Evolutionary conservation across 2,113 vertebrate species (phyloP), one percentile per base, ranked within the genome.

Genomic region (Larimichthys crocea): DNA sequence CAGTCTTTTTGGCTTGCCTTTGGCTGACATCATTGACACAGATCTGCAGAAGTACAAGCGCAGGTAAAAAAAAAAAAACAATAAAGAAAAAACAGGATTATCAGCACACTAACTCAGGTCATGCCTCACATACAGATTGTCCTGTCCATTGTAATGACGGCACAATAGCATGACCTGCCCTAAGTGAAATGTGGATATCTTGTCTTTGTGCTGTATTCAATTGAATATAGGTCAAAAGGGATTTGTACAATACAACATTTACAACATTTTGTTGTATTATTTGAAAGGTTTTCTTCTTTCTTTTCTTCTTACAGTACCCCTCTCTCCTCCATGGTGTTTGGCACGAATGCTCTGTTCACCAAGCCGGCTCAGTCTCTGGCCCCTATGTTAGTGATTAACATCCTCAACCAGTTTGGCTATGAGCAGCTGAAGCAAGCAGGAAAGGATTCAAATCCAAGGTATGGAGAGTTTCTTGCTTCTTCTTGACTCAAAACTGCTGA

Each of bases 241-340:
- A 40, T 40, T 40, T 40, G 35, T 40, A 40, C 35, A 40, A 40
- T 40, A 40, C 7, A 2, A 9, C 35, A 40, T 8, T 40, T 40
- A 40, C 7, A 2, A 9, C 35, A 40, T 8, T 40, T 40, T 40
- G 35, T 24, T 5, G 8, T 64, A 5, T 42, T 42, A 14, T 35
- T 61, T 26, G 3, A 44, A 9, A 24, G 16, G 11, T 19, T 24
- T 29, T 26, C 26, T 26, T 26, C 26, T 26, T 26, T 26, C 26
- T 26, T 26, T 26, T 26, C 4, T 42, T 55, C 2, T 52, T 42
- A 35, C 46, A 98, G 97, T 72, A 95, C 96, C 40, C 96, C 96
- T 1, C 91, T 98, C 63, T 98, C 96, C 5, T 98, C 97, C 3
- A 96, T 97, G 97, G 94, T 97, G 82, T 98, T 98, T 95, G 97